Evolutionary conservation across 2,797 vertebrate genomes (phyloP).

Genomic region (Silurus aristotelis): DNA sequence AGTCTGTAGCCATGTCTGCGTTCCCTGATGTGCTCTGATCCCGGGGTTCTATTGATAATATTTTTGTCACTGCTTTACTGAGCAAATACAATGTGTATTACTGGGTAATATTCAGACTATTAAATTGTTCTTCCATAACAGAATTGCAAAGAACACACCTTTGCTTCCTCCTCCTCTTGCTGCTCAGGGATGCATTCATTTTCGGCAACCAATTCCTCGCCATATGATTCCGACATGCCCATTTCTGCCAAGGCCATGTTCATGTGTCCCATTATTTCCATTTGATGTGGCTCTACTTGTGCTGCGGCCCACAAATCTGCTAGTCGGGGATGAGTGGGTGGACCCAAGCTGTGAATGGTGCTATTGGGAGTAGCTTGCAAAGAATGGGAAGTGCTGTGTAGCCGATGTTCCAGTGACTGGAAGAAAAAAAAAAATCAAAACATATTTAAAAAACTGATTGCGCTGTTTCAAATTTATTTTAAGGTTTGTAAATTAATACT

Average conservation of each 20-base stretch:
- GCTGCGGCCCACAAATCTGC: constrained; percentile 84
- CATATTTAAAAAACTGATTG: too few relatives aligned
- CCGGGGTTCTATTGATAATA: background rate
- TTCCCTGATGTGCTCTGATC: too few relatives aligned
- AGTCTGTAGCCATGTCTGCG: too few relatives aligned
- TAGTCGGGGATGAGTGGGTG: constrained; percentile 80
- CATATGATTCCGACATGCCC: constrained; percentile 66
- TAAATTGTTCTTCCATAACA: background rate
- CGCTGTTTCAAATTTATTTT: background rate
- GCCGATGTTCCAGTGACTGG: constrained; percentile 72
- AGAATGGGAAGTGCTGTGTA: constrained; percentile 76
- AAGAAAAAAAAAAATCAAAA: constrained; percentile 10
- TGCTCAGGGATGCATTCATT: constrained; percentile 75
- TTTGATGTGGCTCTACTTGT: constrained; percentile 74
- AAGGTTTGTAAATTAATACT: background rate
- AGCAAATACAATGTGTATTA: background rate
- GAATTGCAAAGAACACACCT: constrained; percentile 54
- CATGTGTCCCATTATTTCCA: constrained; percentile 79
- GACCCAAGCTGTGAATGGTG: constrained; percentile 78
- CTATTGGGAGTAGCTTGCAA: constrained; percentile 80
- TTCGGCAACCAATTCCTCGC: constrained; percentile 77
- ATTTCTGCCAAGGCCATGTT: constrained; percentile 78
- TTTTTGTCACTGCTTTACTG: background rate
- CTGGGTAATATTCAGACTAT: background rate
- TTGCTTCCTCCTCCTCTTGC: constrained; percentile 71